A percentile compares a stretch with the other conserved stretches of the same genome.
Conservation (phyloP, 2,797 vertebrate genomes). For the Microhierax caerulescens region DNA sequence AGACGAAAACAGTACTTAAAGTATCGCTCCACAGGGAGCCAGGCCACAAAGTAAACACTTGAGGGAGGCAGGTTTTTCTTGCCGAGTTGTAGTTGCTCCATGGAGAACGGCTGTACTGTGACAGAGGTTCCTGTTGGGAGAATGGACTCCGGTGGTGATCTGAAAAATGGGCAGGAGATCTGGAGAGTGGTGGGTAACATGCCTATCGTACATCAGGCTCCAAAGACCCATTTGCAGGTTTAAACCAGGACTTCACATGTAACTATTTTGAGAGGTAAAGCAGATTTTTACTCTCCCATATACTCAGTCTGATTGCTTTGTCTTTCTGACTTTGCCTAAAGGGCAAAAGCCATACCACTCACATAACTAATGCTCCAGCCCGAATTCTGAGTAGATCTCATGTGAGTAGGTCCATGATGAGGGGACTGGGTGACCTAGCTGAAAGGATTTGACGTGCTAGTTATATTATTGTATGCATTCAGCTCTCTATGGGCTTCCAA, state of each 20-base stretch:
- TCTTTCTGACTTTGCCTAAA: neutral
- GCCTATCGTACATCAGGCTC: rapidly evolving
- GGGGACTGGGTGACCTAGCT: neutral
- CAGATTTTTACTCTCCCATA: neutral
- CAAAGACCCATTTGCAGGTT: neutral
- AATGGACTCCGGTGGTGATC: neutral
- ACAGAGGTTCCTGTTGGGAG: neutral
- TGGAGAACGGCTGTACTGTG: neutral
- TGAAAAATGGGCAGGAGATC: neutral
- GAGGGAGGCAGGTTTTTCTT: neutral
- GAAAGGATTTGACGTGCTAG: neutral
- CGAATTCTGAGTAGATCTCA: neutral
- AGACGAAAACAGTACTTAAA: neutral
- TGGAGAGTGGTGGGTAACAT: neutral
- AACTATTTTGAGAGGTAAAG: neutral
- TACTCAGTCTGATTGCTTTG: neutral
- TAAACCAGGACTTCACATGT: neutral
- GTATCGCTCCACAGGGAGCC: neutral
- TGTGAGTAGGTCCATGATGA: neutral
- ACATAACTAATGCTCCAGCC: neutral
- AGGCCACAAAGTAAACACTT: neutral
- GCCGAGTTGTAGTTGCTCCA: neutral
- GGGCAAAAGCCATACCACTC: neutral
- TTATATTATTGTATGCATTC: neutral
- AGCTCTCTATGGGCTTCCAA: neutral